phyloP scores from a whole-genome alignment of 1,140 invertebrate species.

The Amyelois transitella region DNA sequence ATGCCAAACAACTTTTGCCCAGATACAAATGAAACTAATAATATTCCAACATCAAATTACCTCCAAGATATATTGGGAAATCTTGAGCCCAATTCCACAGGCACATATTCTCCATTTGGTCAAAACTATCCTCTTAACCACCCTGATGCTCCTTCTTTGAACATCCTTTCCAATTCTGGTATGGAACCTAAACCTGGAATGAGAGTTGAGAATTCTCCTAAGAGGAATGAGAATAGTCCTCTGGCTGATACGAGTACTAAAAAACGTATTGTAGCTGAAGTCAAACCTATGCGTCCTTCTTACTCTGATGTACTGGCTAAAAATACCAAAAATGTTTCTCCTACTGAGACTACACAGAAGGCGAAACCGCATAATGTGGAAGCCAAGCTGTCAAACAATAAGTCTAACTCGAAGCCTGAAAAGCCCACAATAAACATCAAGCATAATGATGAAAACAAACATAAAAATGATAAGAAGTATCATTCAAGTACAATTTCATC shows the following conservation, averaged over 20 bases:
- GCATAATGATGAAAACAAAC: slow-evolving; percentile 68
- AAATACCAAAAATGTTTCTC: slow-evolving; percentile 68
- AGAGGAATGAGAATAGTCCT: slow-evolving; percentile 55
- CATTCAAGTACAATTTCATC: slow-evolving; percentile 54
- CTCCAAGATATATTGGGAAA: slow-evolving; percentile 88
- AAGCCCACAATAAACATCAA: slow-evolving; percentile 43
- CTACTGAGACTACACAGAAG: slow-evolving; percentile 35
- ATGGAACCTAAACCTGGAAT: slow-evolving; percentile 33
- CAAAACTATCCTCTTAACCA: slow-evolving; percentile 67
- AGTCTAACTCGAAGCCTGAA: slow-evolving; percentile 54
- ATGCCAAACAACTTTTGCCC: not conserved
- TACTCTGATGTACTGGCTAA: slow-evolving; percentile 89
- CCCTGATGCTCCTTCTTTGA: slow-evolving; percentile 48
- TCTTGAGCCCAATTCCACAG: slow-evolving; percentile 86
- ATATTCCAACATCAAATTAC: slow-evolving; percentile 50
- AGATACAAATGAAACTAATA: not conserved
- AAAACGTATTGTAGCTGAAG: slow-evolving; percentile 85
- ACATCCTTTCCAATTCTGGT: slow-evolving; percentile 33
- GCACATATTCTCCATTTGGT: slow-evolving; percentile 88
- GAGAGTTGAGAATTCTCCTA: slow-evolving; percentile 45
- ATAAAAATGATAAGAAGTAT: slow-evolving; percentile 47
- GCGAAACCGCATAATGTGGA: slow-evolving; percentile 46
- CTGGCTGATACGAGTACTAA: slow-evolving; percentile 77
- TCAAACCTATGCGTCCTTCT: slow-evolving; percentile 87
- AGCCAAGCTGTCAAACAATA: slow-evolving; percentile 54